Conservation (phyloP, 2,113 vertebrate genomes). For the Grantiella picta region DNA sequence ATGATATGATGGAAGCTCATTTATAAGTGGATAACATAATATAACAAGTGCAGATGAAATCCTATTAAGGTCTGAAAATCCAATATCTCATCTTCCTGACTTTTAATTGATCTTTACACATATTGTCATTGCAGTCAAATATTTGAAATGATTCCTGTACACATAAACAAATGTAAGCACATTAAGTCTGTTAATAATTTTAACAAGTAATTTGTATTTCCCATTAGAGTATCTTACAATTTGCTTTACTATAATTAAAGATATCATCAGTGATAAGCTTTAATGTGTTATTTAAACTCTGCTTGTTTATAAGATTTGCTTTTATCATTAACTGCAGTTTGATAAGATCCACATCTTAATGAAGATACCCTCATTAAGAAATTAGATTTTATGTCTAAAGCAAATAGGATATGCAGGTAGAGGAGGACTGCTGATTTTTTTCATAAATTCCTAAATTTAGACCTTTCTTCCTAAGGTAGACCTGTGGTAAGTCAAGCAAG, state of each 20-base stretch:
- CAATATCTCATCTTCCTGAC: slow-evolving; percentile 83
- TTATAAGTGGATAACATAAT: slow-evolving; percentile 82
- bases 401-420: background rate
- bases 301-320: slow-evolving; percentile 69
- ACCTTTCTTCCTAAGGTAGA: background rate
- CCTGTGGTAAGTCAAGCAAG: background rate
- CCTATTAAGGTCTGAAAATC: slow-evolving; percentile 80
- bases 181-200: slow-evolving; percentile 83
- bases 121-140: slow-evolving; percentile 80
- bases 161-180: slow-evolving; percentile 81
- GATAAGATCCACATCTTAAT: slow-evolving; percentile 51
- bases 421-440: background rate
- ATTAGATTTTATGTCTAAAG: slow-evolving; percentile 54
- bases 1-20: slow-evolving; percentile 77
- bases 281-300: slow-evolving; percentile 74
- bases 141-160: slow-evolving; percentile 76
- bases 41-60: slow-evolving; percentile 80
- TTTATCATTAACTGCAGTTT: slow-evolving; percentile 70
- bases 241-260: slow-evolving; percentile 78
- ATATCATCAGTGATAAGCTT: slow-evolving; percentile 74
- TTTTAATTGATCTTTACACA: slow-evolving; percentile 86
- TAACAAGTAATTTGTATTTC: slow-evolving; percentile 81
- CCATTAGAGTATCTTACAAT: slow-evolving; percentile 76
- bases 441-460: background rate
- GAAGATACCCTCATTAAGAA: slow-evolving; percentile 54